Percentiles rank a stretch among this genome's conserved stretches.
phyloP scores from a whole-genome alignment of 2,113 vertebrate species.

The Telmatochromis sp. region DNA sequence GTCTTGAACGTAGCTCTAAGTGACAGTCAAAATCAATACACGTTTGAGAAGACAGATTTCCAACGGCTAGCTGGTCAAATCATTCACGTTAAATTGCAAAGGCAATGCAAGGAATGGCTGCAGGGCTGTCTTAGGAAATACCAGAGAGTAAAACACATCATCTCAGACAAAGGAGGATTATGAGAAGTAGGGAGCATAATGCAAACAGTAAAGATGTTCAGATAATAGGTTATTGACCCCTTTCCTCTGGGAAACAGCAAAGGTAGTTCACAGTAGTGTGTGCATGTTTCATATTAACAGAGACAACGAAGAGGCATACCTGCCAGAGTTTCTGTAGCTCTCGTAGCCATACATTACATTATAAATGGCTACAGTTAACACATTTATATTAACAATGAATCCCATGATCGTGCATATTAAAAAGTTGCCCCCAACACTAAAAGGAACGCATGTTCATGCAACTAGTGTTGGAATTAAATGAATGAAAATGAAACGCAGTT shows the following conservation, averaged over 20 bases:
- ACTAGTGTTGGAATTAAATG: background rate
- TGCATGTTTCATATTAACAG: background rate
- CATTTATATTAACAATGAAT: background rate
- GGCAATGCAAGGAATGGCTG: background rate
- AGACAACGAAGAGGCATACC: background rate
- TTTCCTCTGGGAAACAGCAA: background rate
- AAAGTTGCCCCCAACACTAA: background rate
- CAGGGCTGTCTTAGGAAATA: background rate
- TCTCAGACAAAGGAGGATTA: background rate
- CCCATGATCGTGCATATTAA: background rate
- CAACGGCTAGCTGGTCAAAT: background rate
- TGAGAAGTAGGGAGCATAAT: background rate
- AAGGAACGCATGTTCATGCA: background rate
- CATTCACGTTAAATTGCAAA: background rate
- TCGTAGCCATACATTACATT: background rate
- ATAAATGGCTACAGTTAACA: background rate
- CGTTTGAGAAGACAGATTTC: background rate
- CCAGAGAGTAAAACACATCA: background rate
- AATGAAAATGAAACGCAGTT: background rate
- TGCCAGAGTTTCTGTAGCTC: background rate
- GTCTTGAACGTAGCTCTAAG: background rate
- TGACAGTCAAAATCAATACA: constrained; percentile 2
- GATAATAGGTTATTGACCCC: background rate
- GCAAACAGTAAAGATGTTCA: background rate
- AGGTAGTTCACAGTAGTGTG: background rate